Evolutionary conservation across 2,797 vertebrate species (phyloP).

Genomic region (Enteromius radiatus): DNA sequence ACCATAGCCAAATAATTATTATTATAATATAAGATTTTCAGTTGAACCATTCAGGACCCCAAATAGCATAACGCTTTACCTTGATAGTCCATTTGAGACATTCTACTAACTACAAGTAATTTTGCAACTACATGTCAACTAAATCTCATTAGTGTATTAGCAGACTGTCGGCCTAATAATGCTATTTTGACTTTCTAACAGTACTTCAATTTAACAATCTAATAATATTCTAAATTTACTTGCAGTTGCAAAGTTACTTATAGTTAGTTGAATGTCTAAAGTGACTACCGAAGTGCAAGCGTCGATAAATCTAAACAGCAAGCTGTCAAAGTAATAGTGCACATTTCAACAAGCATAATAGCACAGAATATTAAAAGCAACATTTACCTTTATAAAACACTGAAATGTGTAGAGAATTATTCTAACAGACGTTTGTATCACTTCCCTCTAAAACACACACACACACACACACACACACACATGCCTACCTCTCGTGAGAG

Average conservation of each 20-base stretch:
- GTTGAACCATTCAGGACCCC: not conserved
- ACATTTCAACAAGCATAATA: not conserved
- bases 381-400: not conserved
- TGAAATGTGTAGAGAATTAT: not conserved
- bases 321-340: not conserved
- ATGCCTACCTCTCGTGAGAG: slow-evolving; percentile 50
- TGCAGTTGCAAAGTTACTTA: not conserved
- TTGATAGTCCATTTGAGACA: not conserved
- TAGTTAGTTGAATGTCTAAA: not conserved
- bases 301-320: not conserved
- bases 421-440: not conserved
- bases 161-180: not conserved
- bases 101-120: not conserved
- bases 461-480: slow-evolving; percentile 9
- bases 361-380: not conserved
- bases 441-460: not conserved
- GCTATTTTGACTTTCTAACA: not conserved
- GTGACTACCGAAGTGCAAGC: not conserved
- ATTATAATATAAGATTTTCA: no score
- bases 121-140: not conserved
- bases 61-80: not conserved
- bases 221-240: not conserved
- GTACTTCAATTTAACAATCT: not conserved
- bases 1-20: not conserved
- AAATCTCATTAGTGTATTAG: not conserved